phyloP scores from a whole-genome alignment of 2,888 invertebrate genomes.

The Thymelicus lineola region DNA sequence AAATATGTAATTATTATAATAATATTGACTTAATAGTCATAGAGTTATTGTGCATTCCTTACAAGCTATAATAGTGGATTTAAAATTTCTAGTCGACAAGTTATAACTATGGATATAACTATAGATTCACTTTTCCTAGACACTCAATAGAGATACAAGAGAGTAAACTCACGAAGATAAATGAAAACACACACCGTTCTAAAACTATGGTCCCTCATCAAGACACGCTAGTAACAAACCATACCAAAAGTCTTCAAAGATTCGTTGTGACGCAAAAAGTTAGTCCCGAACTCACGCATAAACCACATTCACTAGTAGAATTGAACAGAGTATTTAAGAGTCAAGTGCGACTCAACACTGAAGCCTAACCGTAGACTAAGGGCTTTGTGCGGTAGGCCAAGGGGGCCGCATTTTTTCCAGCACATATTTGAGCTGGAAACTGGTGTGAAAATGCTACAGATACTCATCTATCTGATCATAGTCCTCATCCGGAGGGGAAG shows the following conservation, averaged over 20 bases:
- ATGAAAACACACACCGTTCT: conserved; percentile 65
- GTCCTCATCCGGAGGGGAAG: conserved; percentile 91
- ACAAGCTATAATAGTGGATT: conserved; percentile 57
- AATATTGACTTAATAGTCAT: conserved; percentile 46
- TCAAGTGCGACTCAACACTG: conserved; percentile 50
- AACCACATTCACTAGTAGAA: conserved; percentile 26
- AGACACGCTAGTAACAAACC: conserved; percentile 64
- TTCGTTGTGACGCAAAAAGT: conserved; percentile 61
- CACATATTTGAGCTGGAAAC: conserved; percentile 81
- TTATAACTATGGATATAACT: conserved; percentile 51
- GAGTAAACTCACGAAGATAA: conserved; percentile 57
- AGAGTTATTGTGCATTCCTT: conserved; percentile 77
- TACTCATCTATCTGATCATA: conserved; percentile 86
- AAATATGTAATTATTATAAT: conserved; percentile 51
- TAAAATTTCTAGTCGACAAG: conserved; percentile 50
- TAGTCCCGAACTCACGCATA: conserved; percentile 43
- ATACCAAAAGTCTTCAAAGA: conserved; percentile 58
- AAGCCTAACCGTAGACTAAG: conserved; percentile 57
- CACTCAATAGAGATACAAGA: conserved; percentile 63
- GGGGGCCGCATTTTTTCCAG: conserved; percentile 79
- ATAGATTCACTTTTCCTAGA: conserved; percentile 46
- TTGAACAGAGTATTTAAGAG: conserved; percentile 46
- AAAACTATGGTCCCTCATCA: conserved; percentile 75
- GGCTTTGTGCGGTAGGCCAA: conserved; percentile 78
- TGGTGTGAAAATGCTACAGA: conserved; percentile 85